phyloP scores from a whole-genome alignment of 2,888 invertebrate genomes.

The Schizotus pectinicornis region DNA sequence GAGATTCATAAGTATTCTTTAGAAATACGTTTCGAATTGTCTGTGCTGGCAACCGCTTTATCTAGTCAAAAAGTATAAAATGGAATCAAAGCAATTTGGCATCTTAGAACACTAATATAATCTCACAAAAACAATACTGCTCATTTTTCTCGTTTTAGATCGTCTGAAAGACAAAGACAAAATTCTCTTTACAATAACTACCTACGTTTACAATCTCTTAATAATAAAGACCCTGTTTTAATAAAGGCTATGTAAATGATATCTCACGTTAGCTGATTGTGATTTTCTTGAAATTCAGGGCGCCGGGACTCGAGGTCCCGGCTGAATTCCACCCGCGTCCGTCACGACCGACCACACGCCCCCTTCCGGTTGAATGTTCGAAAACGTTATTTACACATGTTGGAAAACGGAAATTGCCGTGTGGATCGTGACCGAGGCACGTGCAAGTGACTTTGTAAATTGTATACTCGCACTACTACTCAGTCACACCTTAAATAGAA shows the following conservation, averaged over 20 bases:
- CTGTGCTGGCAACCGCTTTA: constrained; percentile 29
- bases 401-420: no score
- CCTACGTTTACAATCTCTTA: constrained; percentile 55
- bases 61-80: constrained; percentile 29
- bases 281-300: constrained; percentile 44
- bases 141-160: constrained; percentile 41
- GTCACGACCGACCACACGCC: not conserved
- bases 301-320: constrained; percentile 20
- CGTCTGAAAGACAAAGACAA: constrained; percentile 46
- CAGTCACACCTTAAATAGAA: constrained; percentile 45
- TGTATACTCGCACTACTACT: constrained; percentile 31
- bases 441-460: not conserved
- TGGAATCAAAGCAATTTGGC: constrained; percentile 37
- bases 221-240: constrained; percentile 60
- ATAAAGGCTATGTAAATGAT: constrained; percentile 59
- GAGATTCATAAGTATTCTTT: constrained; percentile 33
- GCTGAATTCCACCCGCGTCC: constrained; percentile 13
- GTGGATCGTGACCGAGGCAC: no score
- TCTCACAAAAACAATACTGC: constrained; percentile 54
- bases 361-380: not conserved
- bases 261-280: constrained; percentile 55
- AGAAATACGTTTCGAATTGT: constrained; percentile 22
- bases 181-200: constrained; percentile 49
- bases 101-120: constrained; percentile 38
- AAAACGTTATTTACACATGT: not conserved